phyloP scores from a whole-genome alignment of 2,888 invertebrate species.

The Dasysyrphus tricinctus region DNA sequence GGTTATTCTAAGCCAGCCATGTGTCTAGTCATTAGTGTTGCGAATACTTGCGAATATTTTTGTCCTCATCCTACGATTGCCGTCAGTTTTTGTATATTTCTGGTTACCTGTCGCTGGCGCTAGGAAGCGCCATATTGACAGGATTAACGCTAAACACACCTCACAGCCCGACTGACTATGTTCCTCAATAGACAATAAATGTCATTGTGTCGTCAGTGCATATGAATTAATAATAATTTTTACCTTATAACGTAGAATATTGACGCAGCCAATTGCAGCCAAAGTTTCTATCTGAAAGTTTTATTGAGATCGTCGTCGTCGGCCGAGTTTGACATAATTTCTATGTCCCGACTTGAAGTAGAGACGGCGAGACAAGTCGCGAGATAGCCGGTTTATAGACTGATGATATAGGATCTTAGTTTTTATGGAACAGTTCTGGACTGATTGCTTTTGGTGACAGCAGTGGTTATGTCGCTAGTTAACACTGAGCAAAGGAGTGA shows the following conservation, averaged over 20 bases:
- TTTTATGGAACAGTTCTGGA: constrained; percentile 12
- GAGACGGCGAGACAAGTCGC: constrained; percentile 64
- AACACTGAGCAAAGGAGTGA: constrained; percentile 33
- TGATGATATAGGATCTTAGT: constrained; percentile 1
- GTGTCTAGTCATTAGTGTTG: constrained; percentile 51
- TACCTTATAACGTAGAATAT: background rate
- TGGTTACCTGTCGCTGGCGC: constrained; percentile 52
- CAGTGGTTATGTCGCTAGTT: constrained; percentile 12
- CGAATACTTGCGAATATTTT: constrained; percentile 59
- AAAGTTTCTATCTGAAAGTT: constrained; percentile 35
- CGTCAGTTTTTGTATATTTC: background rate
- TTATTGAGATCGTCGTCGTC: constrained; percentile 40
- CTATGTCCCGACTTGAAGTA: constrained; percentile 51
- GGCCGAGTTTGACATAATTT: constrained; percentile 17
- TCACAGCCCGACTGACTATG: constrained; percentile 49
- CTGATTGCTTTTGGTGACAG: constrained; percentile 47
- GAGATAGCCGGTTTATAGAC: constrained; percentile 34
- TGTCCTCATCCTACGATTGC: constrained; percentile 1
- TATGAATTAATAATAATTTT: constrained; percentile 32
- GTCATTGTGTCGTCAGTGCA: background rate
- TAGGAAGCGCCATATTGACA: constrained; percentile 49
- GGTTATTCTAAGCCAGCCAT: constrained; percentile 18
- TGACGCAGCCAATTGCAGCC: background rate
- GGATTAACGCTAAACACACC: constrained; percentile 57
- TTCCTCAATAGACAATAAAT: background rate